Evolutionary conservation across 1,140 invertebrate genomes (phyloP).

Genomic region (Muscidifurax raptorellus): DNA sequence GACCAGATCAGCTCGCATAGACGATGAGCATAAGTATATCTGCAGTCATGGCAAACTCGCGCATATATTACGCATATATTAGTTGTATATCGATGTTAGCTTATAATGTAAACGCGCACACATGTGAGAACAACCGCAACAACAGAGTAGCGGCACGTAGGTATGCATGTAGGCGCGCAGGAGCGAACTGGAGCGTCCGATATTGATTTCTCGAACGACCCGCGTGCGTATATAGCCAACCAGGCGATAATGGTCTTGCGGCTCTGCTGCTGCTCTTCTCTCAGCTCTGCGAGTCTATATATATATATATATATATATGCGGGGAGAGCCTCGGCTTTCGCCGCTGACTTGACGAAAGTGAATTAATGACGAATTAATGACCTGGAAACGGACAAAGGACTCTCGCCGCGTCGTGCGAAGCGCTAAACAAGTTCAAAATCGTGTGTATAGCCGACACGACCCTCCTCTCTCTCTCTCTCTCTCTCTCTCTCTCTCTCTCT

Average conservation of each 20-base stretch:
- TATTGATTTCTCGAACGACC: constrained; percentile 44
- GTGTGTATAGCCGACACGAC: not conserved
- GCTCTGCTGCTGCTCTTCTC: not conserved
- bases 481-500: too few relatives aligned
- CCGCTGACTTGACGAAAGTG: constrained; percentile 24
- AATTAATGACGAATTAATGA: constrained; percentile 37
- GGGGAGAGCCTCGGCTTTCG: not conserved
- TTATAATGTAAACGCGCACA: not conserved
- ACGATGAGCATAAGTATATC: not conserved
- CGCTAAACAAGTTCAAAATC: not conserved
- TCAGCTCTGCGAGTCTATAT: not conserved
- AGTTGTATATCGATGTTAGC: not conserved
- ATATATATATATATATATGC: too few relatives aligned
- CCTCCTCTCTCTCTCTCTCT: too few relatives aligned
- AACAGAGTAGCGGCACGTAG: not conserved
- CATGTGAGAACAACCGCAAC: not conserved
- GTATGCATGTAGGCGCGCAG: constrained; percentile 4
- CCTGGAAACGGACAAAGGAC: not conserved
- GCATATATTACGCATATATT: too few relatives aligned
- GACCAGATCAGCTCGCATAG: not conserved
- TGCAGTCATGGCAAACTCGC: too few relatives aligned
- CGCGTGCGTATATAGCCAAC: not conserved
- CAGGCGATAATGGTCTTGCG: constrained; percentile 21
- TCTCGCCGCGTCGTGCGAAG: not conserved
- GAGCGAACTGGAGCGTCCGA: constrained; percentile 39